Conservation (phyloP, 2,113 vertebrate species). For the Amazona guildingii region DNA sequence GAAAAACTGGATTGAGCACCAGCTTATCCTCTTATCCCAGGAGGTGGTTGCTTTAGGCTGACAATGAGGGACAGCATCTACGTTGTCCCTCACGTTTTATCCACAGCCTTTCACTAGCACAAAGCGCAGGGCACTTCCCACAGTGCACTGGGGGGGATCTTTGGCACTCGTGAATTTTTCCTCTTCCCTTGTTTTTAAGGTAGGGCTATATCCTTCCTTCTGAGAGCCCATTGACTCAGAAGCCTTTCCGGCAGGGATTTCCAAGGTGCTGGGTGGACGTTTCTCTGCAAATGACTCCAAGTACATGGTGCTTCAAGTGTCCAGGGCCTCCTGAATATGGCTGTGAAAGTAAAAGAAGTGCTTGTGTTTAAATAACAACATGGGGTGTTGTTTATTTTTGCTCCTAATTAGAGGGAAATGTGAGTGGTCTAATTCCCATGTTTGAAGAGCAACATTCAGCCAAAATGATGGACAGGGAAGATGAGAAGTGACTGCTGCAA, state of each 20-base stretch:
- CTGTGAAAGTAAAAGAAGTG: not conserved
- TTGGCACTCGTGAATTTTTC: not conserved
- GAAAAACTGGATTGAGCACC: not conserved
- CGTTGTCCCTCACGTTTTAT: not conserved
- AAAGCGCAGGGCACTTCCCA: not conserved
- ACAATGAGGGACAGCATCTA: not conserved
- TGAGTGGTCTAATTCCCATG: not conserved
- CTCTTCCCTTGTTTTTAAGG: not conserved
- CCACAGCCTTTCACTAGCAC: not conserved
- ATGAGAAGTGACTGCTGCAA: not conserved
- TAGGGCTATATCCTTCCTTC: not conserved
- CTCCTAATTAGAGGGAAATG: not conserved
- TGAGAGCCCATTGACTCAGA: not conserved
- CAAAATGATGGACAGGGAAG: constrained; percentile 1
- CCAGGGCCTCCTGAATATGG: not conserved
- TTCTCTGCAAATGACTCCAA: not conserved
- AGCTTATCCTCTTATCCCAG: not conserved
- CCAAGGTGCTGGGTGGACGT: no score
- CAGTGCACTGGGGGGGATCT: not conserved
- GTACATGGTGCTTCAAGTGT: not conserved
- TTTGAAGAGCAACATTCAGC: not conserved
- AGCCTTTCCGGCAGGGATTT: not conserved
- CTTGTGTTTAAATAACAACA: not conserved
- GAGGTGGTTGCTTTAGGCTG: not conserved
- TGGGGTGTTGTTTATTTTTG: not conserved